Evolutionary conservation across 2,113 vertebrate genomes (phyloP).

Genomic region (Egretta garzetta): DNA sequence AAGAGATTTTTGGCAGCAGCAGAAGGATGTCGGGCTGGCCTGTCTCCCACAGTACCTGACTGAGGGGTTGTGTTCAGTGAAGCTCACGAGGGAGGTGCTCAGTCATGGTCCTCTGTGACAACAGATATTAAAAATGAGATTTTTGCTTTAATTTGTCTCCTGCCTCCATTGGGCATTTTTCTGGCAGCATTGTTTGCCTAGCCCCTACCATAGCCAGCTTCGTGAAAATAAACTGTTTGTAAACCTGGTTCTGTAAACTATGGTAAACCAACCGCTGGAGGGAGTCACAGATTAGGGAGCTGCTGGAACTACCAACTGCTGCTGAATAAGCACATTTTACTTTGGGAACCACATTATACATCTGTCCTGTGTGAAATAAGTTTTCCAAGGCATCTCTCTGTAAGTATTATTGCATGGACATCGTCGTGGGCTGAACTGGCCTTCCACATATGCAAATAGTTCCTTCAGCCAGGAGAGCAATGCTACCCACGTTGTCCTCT

Average conservation of each 20-base stretch:
- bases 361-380: not conserved
- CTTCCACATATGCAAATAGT: not conserved
- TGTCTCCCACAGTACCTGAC: not conserved
- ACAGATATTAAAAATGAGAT: not conserved
- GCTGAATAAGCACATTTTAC: not conserved
- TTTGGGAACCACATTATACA: not conserved
- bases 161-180: not conserved
- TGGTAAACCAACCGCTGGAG: slow-evolving; percentile 33
- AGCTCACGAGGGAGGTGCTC: fast-evolving
- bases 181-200: not conserved
- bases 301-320: not conserved
- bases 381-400: not conserved
- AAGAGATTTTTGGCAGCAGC: not conserved
- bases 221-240: not conserved
- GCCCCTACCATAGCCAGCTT: not conserved
- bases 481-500: not conserved
- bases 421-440: not conserved
- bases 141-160: not conserved
- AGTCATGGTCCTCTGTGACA: not conserved
- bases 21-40: not conserved
- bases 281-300: slow-evolving; percentile 57
- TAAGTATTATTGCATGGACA: not conserved
- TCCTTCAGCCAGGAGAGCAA: not conserved
- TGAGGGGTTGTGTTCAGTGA: not conserved
- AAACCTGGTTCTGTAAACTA: not conserved